phyloP scores from a whole-genome alignment of 1,140 invertebrate genomes.

The Drosophila sp. region DNA sequence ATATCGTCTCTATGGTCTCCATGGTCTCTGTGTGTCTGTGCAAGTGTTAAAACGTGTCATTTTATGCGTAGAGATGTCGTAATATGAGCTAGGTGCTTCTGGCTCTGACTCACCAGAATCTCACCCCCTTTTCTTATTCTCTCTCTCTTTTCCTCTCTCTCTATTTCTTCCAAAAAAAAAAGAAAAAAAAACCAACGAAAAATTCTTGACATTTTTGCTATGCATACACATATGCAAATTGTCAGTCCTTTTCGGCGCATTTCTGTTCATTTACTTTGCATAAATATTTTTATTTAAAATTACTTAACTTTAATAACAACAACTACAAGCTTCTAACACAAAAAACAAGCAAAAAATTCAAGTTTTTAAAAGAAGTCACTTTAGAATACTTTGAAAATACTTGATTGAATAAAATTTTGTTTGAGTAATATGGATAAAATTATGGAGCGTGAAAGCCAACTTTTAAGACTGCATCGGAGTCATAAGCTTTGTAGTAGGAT shows the following conservation, averaged over 20 bases:
- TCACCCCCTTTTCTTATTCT: conserved; percentile 25
- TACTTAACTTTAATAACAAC: neutral
- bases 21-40: conserved; percentile 27
- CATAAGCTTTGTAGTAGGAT: too few relatives aligned
- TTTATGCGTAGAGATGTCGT: conserved; percentile 61
- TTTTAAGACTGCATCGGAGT: too few relatives aligned
- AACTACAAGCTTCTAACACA: neutral
- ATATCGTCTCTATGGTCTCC: conserved; percentile 24
- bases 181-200: neutral
- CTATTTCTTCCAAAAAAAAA: conserved; percentile 19
- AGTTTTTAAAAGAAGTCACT: neutral
- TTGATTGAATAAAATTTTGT: too few relatives aligned
- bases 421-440: too few relatives aligned
- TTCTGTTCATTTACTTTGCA: conserved; percentile 51
- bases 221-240: conserved; percentile 59
- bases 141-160: conserved; percentile 3
- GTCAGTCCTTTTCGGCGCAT: conserved; percentile 24
- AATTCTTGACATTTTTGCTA: conserved; percentile 28
- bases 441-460: too few relatives aligned
- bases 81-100: conserved; percentile 62
- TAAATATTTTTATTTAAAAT: conserved; percentile 60
- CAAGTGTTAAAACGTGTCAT: conserved; percentile 77
- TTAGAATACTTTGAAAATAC: too few relatives aligned
- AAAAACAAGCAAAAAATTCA: neutral
- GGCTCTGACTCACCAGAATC: neutral